phyloP scores from a whole-genome alignment of 2,113 vertebrate genomes.

The Manacus vitellinus region DNA sequence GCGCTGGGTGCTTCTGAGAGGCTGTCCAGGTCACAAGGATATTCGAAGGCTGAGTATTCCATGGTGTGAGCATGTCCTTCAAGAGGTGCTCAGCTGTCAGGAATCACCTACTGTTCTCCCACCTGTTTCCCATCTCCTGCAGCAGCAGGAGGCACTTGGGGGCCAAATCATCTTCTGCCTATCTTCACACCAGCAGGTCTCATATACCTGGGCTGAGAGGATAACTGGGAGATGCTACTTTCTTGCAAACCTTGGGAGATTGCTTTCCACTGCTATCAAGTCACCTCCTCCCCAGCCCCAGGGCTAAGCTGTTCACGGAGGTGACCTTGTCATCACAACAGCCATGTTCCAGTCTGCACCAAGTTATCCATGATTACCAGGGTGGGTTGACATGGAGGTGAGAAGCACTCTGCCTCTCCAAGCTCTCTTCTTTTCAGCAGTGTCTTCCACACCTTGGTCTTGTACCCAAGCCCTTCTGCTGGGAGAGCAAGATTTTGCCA shows the following conservation, averaged over 20 bases:
- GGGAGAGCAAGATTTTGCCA: neutral
- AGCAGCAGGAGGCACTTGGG: neutral
- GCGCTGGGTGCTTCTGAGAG: neutral
- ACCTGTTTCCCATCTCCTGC: neutral
- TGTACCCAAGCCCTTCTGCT: neutral
- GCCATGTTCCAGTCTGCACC: neutral
- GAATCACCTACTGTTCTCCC: neutral
- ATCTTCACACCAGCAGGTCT: neutral
- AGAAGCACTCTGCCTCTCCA: neutral
- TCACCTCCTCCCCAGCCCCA: neutral
- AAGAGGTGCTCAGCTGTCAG: neutral
- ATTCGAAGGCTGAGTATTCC: neutral
- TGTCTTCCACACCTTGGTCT: neutral
- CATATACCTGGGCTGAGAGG: neutral
- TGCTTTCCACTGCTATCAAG: neutral
- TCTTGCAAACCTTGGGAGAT: neutral
- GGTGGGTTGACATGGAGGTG: neutral
- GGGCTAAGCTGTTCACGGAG: neutral
- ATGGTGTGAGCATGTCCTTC: rapidly evolving
- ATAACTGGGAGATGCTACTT: rapidly evolving
- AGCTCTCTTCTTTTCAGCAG: neutral
- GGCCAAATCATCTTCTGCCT: neutral
- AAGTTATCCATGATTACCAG: neutral
- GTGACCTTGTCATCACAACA: neutral
- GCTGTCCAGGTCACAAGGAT: neutral